These are phyloP conservation scores for Platanista minor DNA, from an alignment of 2,113 vertebrate genomes.

Conservation along the genomic window DNA sequence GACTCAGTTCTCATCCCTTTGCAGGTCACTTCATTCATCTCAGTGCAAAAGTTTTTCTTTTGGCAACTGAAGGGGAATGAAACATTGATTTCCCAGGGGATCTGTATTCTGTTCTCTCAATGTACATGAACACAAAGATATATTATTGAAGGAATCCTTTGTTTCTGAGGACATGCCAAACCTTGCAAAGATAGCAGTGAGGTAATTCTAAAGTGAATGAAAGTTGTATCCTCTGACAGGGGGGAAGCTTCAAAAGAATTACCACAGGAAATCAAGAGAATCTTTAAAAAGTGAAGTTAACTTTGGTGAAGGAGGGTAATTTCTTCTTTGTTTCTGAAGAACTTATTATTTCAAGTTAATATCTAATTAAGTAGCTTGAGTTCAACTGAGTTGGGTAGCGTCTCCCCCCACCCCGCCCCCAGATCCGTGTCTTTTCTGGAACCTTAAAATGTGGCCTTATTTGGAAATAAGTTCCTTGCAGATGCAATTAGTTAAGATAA, in stretches of 20 bases:
- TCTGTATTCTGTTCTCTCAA: background rate
- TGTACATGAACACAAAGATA: background rate
- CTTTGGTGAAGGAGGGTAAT: background rate
- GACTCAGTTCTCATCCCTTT: background rate
- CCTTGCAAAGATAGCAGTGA: conserved; percentile 12
- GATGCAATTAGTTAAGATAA: background rate
- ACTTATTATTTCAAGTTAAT: background rate
- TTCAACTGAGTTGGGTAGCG: background rate
- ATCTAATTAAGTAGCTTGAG: background rate
- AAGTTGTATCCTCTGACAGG: background rate
- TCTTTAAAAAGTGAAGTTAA: background rate
- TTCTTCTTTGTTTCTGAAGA: background rate
- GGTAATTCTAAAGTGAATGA: conserved; percentile 15
- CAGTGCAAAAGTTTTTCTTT: background rate
- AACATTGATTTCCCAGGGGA: background rate
- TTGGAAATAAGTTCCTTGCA: background rate
- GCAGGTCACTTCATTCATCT: background rate
- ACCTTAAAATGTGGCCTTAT: background rate
- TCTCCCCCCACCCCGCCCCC: too few relatives aligned
- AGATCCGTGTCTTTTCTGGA: background rate
- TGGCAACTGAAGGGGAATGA: background rate
- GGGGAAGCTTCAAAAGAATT: background rate
- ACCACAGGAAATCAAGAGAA: background rate
- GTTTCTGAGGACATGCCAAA: conserved; percentile 21
- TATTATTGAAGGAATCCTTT: background rate